Base-by-base conservation (phyloP, 2,113 vertebrate genomes). In the Pluvialis apricaria region DNA sequence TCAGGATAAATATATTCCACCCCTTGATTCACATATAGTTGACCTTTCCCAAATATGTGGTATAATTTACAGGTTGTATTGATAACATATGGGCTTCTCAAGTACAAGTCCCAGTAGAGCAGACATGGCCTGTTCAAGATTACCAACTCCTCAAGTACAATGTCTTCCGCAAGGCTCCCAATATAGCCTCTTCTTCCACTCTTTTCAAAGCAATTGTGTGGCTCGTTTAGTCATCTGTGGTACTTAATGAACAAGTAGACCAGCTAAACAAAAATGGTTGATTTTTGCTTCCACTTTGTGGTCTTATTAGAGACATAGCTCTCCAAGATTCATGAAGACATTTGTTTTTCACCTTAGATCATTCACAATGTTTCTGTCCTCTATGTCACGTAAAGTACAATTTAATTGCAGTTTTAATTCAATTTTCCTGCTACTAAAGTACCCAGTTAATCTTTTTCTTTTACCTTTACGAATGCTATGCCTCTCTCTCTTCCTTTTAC, bases 151-250 rank as follows among this genome's bases (percentile, higher is more conserved):
- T 81, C 52, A 66, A 34, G 28, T 62, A 49, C 12, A 38, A 5
- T 38, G 40, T 54, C 47, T 85, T 90, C 28, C 0, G 0, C 19
- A 75, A 34, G 32, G 12, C 38, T 49, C 18, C 8, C 8, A 54
- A 6, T 16, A 52, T 7, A 49, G 8, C 16, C 55, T 22, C 21
- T 36, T 54, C 51, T 58, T 58, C 25, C 6, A 66, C 6, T 47
- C 54, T 58, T 69, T 58, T 64, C 40, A 72, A 61, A 83, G 51
- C 0, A 1, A 34, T 66, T 0, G 0, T 15, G 45, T 64, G 57
- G 36, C 16, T 76, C 0, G 1, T 65, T 86, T 32, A 47, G 61
- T 51, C 31, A 26, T 60, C 57, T 77, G 22, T 72, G 44, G 60
- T 52, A 47, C 15, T 42, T 71, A 38, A 68, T 34, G 12, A 66